A percentile compares a stretch with the other conserved stretches of the same genome.
Conservation (phyloP, 2,113 vertebrate species). For the Sapayoa aenigma region DNA sequence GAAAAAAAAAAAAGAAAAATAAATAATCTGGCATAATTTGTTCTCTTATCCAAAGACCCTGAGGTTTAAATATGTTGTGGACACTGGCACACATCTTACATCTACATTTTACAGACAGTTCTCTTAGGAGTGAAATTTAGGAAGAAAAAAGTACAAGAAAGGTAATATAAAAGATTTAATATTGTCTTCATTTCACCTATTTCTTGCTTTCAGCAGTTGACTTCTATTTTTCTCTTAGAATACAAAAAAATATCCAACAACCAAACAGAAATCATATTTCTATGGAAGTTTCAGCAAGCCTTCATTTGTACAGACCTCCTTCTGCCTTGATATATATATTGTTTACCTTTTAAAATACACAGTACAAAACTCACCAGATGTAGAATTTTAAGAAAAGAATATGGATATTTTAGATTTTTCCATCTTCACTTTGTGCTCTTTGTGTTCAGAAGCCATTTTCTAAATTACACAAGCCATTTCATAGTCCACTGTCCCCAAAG, state of each 20-base stretch:
- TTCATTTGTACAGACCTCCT: background rate
- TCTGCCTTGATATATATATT: background rate
- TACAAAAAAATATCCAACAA: background rate
- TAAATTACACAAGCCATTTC: background rate
- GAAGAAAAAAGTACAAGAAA: background rate
- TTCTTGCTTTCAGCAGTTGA: background rate
- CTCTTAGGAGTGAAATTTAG: background rate
- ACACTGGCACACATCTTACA: background rate
- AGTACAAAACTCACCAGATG: background rate
- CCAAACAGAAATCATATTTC: background rate
- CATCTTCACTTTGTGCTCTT: background rate
- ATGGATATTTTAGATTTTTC: background rate
- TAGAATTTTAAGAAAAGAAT: background rate
- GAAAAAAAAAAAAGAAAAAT: background rate
- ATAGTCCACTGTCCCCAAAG: background rate
- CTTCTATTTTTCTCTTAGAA: background rate
- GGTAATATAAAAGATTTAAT: background rate
- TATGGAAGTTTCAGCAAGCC: background rate
- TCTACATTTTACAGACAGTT: background rate
- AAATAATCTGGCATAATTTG: background rate
- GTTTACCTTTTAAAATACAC: background rate
- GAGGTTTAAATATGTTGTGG: background rate
- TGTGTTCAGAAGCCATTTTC: background rate
- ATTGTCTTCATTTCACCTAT: background rate
- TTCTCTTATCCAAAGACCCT: background rate